Base-by-base conservation (phyloP, 2,113 vertebrate species). In the Myrmophylax atrothorax region DNA sequence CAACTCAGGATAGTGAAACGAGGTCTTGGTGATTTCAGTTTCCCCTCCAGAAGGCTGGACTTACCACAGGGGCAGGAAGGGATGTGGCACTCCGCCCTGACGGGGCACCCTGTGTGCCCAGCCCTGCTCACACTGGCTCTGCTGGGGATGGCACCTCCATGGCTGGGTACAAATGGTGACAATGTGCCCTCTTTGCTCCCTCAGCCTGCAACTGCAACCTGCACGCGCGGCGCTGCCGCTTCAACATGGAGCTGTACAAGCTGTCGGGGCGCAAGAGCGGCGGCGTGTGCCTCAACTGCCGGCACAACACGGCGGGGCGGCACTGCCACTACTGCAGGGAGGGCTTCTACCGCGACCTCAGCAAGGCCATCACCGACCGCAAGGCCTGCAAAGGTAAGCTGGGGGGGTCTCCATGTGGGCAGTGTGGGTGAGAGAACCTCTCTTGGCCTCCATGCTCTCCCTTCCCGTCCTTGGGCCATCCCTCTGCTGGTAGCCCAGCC, bases 341-440 rank as follows among this genome's bases (percentile, higher is more conserved):
- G 97, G 99, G 99, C 84, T 99, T 99, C 98, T 99, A 99, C 98
- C 96, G 99, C 4, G 99, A 99, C 97, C 98, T 99, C 98, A 99
- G 98, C 95, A 99, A 99, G 94, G 98, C 99, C 84, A 99, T 99
- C 98, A 98, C 99, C 26, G 99, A 99, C 97, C 98, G 99, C 93
- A 99, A 99, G 86, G 99, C 99, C 95, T 99, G 99, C 98, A 99
- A 99, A 99, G 99, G 99, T 99, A n/a, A n/a, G n/a, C n/a, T n/a
- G n/a, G n/a, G 33, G 12, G 6, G 2, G 4, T 19, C 66, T 62
- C 31, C 18, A 0, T 0, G 7, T 0, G 4, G 46, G 47, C 25
- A 55, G 19, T 13, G 8, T 0, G 2, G 4, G 47, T 33, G 47
- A 9, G 13, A 17, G 5, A 12, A 9, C 26, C 67, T 59, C 46